Percentiles rank a stretch among this genome's conserved stretches.
Evolutionary conservation across 2,113 vertebrate genomes (phyloP).

Genomic region (Pollimyrus isidori): DNA sequence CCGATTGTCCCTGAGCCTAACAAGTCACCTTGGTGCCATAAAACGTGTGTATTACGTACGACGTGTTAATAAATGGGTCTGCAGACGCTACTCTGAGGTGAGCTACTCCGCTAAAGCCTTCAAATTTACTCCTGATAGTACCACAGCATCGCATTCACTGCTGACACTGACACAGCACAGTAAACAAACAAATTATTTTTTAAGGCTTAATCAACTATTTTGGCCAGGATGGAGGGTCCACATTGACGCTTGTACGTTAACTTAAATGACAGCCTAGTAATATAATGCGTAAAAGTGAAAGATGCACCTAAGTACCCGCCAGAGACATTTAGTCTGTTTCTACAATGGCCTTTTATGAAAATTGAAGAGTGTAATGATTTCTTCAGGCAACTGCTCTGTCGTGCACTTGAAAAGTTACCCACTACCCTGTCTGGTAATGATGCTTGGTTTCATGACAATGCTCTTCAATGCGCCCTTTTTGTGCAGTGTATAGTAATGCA

Average conservation of each 20-base stretch:
- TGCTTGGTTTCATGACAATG: background rate
- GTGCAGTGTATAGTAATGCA: background rate
- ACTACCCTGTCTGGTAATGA: background rate
- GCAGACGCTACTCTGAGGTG: background rate
- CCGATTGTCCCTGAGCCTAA: background rate
- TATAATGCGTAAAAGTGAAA: background rate
- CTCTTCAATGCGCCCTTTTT: slow-evolving; percentile 1
- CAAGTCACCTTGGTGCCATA: background rate
- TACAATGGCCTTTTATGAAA: slow-evolving; percentile 23
- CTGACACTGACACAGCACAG: background rate
- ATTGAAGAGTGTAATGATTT: background rate
- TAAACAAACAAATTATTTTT: background rate
- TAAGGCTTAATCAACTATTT: background rate
- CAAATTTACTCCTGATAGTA: background rate
- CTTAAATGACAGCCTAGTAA: background rate
- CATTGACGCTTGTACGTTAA: background rate
- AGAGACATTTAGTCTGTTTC: background rate
- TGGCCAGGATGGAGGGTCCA: background rate
- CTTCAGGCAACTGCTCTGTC: background rate
- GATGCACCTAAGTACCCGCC: background rate
- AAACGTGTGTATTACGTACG: background rate
- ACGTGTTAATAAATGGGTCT: background rate
- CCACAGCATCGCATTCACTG: background rate
- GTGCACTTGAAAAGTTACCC: background rate
- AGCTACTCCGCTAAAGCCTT: background rate